phyloP scores from a whole-genome alignment of 2,888 invertebrate species.

The Cynaeus angustus region DNA sequence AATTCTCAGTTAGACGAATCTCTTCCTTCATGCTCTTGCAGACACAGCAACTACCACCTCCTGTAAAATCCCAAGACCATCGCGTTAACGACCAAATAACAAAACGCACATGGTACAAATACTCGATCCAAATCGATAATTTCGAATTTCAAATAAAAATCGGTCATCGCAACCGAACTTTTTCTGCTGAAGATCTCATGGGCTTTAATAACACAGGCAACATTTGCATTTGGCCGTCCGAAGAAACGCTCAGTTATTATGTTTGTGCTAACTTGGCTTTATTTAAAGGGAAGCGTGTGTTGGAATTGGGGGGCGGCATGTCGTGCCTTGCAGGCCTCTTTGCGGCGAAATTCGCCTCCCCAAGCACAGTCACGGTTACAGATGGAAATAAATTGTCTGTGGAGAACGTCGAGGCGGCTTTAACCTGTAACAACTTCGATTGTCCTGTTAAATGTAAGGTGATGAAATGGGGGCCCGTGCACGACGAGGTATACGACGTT shows the following conservation, averaged over 20 bases:
- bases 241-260: slow-evolving; percentile 83
- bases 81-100: slow-evolving; percentile 68
- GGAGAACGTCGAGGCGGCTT: slow-evolving; percentile 80
- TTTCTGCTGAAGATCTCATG: slow-evolving; percentile 82
- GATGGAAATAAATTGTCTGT: slow-evolving; percentile 87
- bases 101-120: slow-evolving; percentile 78
- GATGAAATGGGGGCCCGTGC: slow-evolving; percentile 73
- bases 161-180: slow-evolving; percentile 76
- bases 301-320: slow-evolving; percentile 91
- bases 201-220: slow-evolving; percentile 90
- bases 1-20: slow-evolving; percentile 75
- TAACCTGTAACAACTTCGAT: slow-evolving; percentile 77
- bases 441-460: slow-evolving; percentile 74
- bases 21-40: slow-evolving; percentile 76
- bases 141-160: slow-evolving; percentile 75
- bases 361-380: slow-evolving; percentile 80
- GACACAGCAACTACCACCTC: slow-evolving; percentile 69
- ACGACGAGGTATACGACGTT: slow-evolving; percentile 77
- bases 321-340: slow-evolving; percentile 86
- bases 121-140: slow-evolving; percentile 73
- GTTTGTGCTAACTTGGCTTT: slow-evolving; percentile 77
- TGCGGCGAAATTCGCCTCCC: slow-evolving; percentile 79
- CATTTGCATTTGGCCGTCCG: slow-evolving; percentile 87
- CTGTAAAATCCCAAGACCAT: too few relatives aligned
- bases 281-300: slow-evolving; percentile 80